Evolutionary conservation across 2,113 vertebrate species (phyloP).

Genomic region (Amphiprion ocellaris): DNA sequence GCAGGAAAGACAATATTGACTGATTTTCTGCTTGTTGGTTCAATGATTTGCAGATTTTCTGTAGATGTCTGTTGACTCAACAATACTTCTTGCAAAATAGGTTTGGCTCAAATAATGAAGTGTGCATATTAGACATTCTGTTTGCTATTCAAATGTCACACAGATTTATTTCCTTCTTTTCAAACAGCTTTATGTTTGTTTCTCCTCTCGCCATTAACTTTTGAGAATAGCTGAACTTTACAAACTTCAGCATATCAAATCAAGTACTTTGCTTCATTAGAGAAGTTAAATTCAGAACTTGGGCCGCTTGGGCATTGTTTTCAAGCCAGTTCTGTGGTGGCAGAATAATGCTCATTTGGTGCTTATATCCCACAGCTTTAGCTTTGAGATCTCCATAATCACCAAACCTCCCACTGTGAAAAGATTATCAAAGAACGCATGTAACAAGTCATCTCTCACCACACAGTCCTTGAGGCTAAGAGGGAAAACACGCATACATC

Average conservation of each 20-base stretch:
- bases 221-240: not conserved
- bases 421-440: slow-evolving; percentile 82
- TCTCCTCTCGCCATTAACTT: slow-evolving; percentile 2
- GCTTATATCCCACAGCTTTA: slow-evolving; percentile 69
- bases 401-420: slow-evolving; percentile 79
- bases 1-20: slow-evolving; percentile 63
- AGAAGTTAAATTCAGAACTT: no score
- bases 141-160: slow-evolving; percentile 39
- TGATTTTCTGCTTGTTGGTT: slow-evolving; percentile 53
- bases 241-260: slow-evolving; percentile 5
- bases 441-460: slow-evolving; percentile 79
- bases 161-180: slow-evolving; percentile 14
- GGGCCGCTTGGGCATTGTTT: slow-evolving; percentile 33
- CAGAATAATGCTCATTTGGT: slow-evolving; percentile 60
- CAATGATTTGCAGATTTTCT: slow-evolving; percentile 48
- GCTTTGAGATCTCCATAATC: slow-evolving; percentile 82
- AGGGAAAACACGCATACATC: slow-evolving; percentile 80
- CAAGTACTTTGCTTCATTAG: no score
- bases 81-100: slow-evolving; percentile 33
- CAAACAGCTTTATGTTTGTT: not conserved
- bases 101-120: slow-evolving; percentile 15
- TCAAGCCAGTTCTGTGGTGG: slow-evolving; percentile 43
- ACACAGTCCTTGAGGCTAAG: slow-evolving; percentile 76
- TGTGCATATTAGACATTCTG: slow-evolving; percentile 15
- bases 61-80: slow-evolving; percentile 53